Evolutionary conservation across 1,140 invertebrate species (phyloP).

Genomic region (Drosophila lacteicornis): DNA sequence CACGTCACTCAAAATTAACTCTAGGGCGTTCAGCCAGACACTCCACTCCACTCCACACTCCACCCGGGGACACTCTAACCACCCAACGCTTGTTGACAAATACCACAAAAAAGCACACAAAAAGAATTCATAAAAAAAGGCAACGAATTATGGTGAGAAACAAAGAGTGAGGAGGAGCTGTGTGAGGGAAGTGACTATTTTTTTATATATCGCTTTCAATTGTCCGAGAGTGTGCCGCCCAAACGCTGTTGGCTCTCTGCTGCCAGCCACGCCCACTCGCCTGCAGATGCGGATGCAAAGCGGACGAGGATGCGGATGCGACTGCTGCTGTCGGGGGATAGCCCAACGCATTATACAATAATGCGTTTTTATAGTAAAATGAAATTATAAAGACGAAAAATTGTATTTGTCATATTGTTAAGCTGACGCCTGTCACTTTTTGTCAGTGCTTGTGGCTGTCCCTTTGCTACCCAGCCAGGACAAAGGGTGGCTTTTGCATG

Average conservation of each 20-base stretch:
- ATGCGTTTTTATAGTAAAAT: slow-evolving; percentile 80
- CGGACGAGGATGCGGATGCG: slow-evolving; percentile 20
- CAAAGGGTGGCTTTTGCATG: not conserved
- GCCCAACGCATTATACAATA: slow-evolving; percentile 75
- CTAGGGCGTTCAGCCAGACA: slow-evolving; percentile 66
- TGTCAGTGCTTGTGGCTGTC: slow-evolving; percentile 42
- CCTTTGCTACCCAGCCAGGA: slow-evolving; percentile 18
- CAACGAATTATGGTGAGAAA: slow-evolving; percentile 61
- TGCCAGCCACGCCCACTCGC: slow-evolving; percentile 43
- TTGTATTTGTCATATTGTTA: slow-evolving; percentile 84
- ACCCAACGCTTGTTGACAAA: slow-evolving; percentile 57
- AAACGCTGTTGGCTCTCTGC: slow-evolving; percentile 44
- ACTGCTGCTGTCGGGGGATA: slow-evolving; percentile 8
- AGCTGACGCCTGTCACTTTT: slow-evolving; percentile 78
- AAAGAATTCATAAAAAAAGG: slow-evolving; percentile 26
- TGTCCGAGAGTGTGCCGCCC: slow-evolving; percentile 70
- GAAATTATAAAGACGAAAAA: slow-evolving; percentile 78
- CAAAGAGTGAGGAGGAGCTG: slow-evolving; percentile 24
- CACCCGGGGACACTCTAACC: not conserved
- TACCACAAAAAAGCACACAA: slow-evolving; percentile 43
- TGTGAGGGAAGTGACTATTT: slow-evolving; percentile 52
- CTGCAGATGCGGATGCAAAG: slow-evolving; percentile 32
- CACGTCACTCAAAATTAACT: slow-evolving; percentile 83
- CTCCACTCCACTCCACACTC: slow-evolving; percentile 5
- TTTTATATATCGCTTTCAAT: slow-evolving; percentile 77